Evolutionary conservation across 2,797 vertebrate species (phyloP), one percentile per base, ranked within the genome.

Genomic region (Sandelia bainsii): DNA sequence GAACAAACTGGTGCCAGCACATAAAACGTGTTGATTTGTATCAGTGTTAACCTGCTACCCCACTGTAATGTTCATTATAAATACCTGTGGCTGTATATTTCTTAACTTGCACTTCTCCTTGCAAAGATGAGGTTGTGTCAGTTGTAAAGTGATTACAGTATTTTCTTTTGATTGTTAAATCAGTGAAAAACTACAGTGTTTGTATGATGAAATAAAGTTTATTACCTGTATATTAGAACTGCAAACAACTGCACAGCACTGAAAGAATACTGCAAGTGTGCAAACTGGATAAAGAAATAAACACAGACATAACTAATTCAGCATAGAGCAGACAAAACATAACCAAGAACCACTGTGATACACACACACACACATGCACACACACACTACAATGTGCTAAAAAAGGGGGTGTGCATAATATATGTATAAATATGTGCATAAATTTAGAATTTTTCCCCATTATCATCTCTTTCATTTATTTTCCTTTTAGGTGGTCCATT

Each of bases 401-500:
- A 63, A 56, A 64, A 12, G 11, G 19, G 62, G 64, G 58, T 25
- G 34, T 57, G 45, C 32, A 58, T 84, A 87, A 87, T 85, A 50
- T 81, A 82, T 87, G 81, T 79, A 85, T 88, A 84, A 80, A 89
- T 88, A 91, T 90, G 88, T 89, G 85, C 88, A 92, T 86, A 85
- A 50, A 79, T 83, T 89, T 83, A 32, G 13, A 69, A 68, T 69
- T 51, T 62, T 82, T 81, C 69, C 65, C 77, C 73, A 85, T 82
- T 84, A 84, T 83, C 75, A 78, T 81, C 62, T 60, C 66, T 87
- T 87, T 89, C 76, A 80, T 89, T 79, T 81, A 65, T 82, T 83
- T 78, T 68, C 56, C 54, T 83, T 86, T 80, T 44, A 37, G 22
- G 37, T 59, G 50, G 37, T 57, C 32, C 0, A 60, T 68, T 80